phyloP scores from a whole-genome alignment of 2,888 invertebrate genomes.

The Bellardia pandia region DNA sequence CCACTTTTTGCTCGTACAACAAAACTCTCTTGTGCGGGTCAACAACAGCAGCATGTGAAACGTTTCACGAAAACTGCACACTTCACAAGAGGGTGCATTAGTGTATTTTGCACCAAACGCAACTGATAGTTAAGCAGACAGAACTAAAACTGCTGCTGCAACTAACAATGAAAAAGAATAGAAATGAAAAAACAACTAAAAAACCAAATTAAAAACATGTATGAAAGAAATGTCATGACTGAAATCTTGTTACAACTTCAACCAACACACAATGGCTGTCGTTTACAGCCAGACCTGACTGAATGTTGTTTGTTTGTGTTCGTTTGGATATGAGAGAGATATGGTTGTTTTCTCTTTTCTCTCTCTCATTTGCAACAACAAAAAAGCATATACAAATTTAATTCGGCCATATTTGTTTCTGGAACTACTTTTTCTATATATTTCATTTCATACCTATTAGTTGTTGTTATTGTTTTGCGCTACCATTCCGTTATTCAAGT shows the following conservation, averaged over 20 bases:
- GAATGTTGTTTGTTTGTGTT: background rate
- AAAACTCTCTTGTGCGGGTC: background rate
- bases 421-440: constrained; percentile 43
- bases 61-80: constrained; percentile 10
- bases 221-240: background rate
- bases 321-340: background rate
- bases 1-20: constrained; percentile 2
- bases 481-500: constrained; percentile 8
- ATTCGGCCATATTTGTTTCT: constrained; percentile 82
- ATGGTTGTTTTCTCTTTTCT: constrained; percentile 21
- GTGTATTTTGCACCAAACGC: background rate
- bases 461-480: constrained; percentile 42
- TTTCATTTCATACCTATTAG: constrained; percentile 18
- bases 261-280: constrained; percentile 18
- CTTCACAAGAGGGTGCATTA: constrained; percentile 19
- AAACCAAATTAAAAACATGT: background rate
- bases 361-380: constrained; percentile 30
- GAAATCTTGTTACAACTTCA: background rate
- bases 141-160: background rate
- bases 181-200: background rate
- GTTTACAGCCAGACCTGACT: background rate
- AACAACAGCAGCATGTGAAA: background rate
- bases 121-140: background rate
- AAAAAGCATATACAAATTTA: constrained; percentile 51
- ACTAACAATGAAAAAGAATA: background rate